Conservation (phyloP, 2,888 invertebrate species). For the Drosophila atripex region DNA sequence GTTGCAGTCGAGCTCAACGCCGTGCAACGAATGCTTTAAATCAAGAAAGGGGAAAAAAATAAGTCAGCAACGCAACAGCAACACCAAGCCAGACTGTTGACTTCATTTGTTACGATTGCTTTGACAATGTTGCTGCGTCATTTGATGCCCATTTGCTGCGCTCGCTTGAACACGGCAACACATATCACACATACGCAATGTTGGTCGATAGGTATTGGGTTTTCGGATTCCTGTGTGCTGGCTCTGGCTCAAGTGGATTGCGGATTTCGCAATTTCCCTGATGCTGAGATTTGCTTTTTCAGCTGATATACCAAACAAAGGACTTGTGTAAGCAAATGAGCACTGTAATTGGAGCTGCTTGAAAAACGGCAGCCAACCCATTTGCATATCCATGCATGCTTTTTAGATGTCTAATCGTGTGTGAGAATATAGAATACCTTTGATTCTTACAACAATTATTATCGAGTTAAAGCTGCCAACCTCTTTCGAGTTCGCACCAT, state of each 20-base stretch:
- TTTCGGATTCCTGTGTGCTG: neutral
- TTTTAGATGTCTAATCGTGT: neutral
- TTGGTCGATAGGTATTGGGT: slow-evolving; percentile 21
- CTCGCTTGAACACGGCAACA: slow-evolving; percentile 33
- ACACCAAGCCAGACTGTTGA: slow-evolving; percentile 51
- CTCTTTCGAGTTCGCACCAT: slow-evolving; percentile 9
- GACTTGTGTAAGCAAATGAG: slow-evolving; percentile 39
- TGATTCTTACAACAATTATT: neutral
- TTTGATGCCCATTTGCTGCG: slow-evolving; percentile 68
- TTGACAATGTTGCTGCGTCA: slow-evolving; percentile 75
- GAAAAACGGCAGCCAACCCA: neutral
- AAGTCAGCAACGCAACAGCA: neutral
- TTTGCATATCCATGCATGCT: slow-evolving; percentile 4
- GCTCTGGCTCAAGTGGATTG: slow-evolving; percentile 31
- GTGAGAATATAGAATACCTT: neutral
- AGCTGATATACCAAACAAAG: slow-evolving; percentile 37
- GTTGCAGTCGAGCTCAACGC: slow-evolving; percentile 30
- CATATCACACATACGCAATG: slow-evolving; percentile 22
- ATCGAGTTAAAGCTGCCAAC: neutral
- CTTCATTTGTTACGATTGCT: slow-evolving; percentile 77
- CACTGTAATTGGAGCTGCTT: slow-evolving; percentile 27
- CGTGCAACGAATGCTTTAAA: neutral
- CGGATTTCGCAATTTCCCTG: slow-evolving; percentile 37
- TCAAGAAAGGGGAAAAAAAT: neutral
- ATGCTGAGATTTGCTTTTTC: slow-evolving; percentile 40